Evolutionary conservation across 2,888 invertebrate genomes (phyloP).

Genomic region (Leptinotarsa peninsularis): DNA sequence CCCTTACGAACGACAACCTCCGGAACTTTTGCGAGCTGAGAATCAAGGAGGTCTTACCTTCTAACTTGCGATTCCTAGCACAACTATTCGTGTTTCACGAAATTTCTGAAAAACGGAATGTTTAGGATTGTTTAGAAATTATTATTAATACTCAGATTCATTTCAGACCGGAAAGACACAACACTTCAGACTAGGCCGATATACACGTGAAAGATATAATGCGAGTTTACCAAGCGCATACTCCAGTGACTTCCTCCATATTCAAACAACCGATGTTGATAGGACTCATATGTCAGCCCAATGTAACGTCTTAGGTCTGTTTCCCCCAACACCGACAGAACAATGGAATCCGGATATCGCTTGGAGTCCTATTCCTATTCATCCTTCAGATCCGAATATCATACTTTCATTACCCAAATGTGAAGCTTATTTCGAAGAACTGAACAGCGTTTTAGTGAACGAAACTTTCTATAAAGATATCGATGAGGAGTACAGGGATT

Average conservation of each 20-base stretch:
- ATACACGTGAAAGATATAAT: conserved; percentile 76
- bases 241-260: conserved; percentile 67
- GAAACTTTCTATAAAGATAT: conserved; percentile 63
- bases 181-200: conserved; percentile 78
- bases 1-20: too few relatives aligned
- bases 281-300: conserved; percentile 87
- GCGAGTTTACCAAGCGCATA: conserved; percentile 69
- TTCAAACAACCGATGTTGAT: conserved; percentile 83
- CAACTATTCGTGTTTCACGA: too few relatives aligned
- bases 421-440: conserved; percentile 11
- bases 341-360: conserved; percentile 71
- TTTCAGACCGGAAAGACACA: conserved; percentile 73
- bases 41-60: too few relatives aligned
- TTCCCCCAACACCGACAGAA: conserved; percentile 70
- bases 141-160: background rate
- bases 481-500: conserved; percentile 66
- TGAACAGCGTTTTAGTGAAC: conserved; percentile 6
- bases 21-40: too few relatives aligned
- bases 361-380: conserved; percentile 82
- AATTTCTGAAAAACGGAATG: too few relatives aligned
- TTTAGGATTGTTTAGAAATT: too few relatives aligned
- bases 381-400: conserved; percentile 70
- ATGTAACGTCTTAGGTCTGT: conserved; percentile 79
- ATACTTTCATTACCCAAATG: conserved; percentile 12
- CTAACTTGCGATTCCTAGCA: too few relatives aligned